A percentile compares a stretch with the other conserved stretches of the same genome.
Evolutionary conservation across 2,113 vertebrate species (phyloP).

Genomic region (Bungarus multicinctus): DNA sequence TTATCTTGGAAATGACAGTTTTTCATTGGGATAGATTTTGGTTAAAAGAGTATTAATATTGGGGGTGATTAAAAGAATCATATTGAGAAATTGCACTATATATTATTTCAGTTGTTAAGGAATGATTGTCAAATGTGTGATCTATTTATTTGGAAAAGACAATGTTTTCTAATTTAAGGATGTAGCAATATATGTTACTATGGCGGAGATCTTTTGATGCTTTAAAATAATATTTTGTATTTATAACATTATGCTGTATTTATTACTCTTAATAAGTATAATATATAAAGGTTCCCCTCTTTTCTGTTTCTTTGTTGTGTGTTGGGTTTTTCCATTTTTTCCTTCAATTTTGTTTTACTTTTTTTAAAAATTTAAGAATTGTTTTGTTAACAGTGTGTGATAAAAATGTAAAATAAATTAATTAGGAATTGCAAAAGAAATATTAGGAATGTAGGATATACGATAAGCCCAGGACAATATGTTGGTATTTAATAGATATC

Average conservation of each 20-base stretch:
- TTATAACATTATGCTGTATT: neutral
- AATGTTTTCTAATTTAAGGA: neutral
- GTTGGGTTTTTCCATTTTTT: neutral
- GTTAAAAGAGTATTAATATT: neutral
- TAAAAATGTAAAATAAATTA: neutral
- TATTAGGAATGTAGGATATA: neutral
- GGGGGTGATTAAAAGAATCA: neutral
- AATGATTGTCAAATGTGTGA: neutral
- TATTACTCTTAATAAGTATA: neutral
- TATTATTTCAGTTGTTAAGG: neutral
- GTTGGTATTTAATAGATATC: neutral
- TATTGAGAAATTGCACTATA: neutral
- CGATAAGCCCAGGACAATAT: neutral
- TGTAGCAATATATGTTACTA: neutral
- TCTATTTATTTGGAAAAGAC: neutral
- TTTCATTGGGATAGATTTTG: neutral
- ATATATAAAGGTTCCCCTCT: neutral
- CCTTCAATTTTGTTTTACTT: neutral
- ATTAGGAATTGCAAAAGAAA: neutral
- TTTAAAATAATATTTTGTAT: neutral
- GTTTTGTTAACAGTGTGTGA: neutral
- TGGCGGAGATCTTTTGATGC: neutral
- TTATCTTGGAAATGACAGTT: neutral
- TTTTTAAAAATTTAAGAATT: neutral
- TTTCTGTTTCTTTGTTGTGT: neutral